These are phyloP conservation scores for Meriones unguiculatus DNA, from an alignment of 2,113 vertebrate species.

Conservation along the genomic window DNA sequence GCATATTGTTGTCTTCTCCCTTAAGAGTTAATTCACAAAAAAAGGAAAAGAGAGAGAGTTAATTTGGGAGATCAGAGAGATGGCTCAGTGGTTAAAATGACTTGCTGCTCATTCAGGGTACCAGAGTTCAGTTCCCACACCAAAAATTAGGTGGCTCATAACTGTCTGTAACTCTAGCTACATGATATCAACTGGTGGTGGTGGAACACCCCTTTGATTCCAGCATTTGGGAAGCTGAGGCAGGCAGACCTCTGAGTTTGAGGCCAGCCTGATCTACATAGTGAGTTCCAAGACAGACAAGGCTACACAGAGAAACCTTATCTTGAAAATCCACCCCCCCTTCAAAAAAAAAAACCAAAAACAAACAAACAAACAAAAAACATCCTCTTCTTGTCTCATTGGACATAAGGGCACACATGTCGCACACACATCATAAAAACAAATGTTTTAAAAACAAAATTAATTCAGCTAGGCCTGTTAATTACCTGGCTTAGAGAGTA, in stretches of 20 bases:
- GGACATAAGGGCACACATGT: not conserved
- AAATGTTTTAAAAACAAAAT: not conserved
- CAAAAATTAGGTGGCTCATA: not conserved
- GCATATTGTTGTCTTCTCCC: not conserved
- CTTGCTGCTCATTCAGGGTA: not conserved
- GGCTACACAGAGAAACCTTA: not conserved
- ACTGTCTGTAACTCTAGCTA: too few species aligned
- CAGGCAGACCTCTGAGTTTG: too few species aligned
- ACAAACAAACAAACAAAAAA: too few species aligned
- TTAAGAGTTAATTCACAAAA: not conserved
- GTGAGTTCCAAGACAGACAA: not conserved
- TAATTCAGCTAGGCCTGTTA: not conserved
- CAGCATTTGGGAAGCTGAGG: too few species aligned
- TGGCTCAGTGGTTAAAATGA: not conserved
- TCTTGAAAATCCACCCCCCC: not conserved
- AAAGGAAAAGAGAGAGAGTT: not conserved
- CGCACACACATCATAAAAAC: too few species aligned
- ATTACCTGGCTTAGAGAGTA: not conserved
- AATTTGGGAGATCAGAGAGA: not conserved
- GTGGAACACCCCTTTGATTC: not conserved
- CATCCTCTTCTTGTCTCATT: not conserved
- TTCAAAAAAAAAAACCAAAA: not conserved
- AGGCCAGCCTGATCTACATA: too few species aligned
- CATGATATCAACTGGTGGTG: too few species aligned
- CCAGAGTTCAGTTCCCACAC: not conserved